Conservation (phyloP, 2,888 invertebrate species). For the Ormyrus labotus region DNA sequence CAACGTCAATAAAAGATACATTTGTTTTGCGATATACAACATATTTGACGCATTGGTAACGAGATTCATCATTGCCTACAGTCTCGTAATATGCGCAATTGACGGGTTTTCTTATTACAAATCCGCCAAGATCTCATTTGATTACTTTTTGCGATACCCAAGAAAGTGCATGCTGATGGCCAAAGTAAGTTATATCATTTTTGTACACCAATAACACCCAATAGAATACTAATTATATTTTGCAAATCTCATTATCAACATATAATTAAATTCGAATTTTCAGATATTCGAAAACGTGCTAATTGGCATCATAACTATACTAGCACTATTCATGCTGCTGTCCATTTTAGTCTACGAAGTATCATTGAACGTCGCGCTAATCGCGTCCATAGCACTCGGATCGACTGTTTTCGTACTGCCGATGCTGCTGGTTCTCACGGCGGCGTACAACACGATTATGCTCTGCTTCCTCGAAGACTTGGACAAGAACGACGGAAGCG, state of each 20-base stretch:
- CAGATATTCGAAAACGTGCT: background rate
- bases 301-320: background rate
- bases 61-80: background rate
- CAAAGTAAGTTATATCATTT: slow-evolving; percentile 3
- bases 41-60: slow-evolving; percentile 11
- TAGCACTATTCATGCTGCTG: background rate
- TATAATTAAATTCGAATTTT: background rate
- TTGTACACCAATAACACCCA: background rate
- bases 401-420: background rate
- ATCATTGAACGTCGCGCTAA: background rate
- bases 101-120: background rate
- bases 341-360: background rate
- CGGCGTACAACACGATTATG: slow-evolving; percentile 7
- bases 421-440: background rate
- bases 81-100: background rate
- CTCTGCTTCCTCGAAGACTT: slow-evolving; percentile 12
- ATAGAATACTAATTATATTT: background rate
- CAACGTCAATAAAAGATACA: background rate
- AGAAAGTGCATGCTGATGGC: background rate
- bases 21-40: background rate
- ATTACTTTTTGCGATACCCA: background rate
- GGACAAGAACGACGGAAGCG: slow-evolving; percentile 1
- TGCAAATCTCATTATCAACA: background rate
- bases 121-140: background rate
- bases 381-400: background rate